Evolutionary conservation across 2,797 vertebrate genomes (phyloP), one percentile per base, ranked within the genome.

Genomic region (Uromys caudimaculatus): DNA sequence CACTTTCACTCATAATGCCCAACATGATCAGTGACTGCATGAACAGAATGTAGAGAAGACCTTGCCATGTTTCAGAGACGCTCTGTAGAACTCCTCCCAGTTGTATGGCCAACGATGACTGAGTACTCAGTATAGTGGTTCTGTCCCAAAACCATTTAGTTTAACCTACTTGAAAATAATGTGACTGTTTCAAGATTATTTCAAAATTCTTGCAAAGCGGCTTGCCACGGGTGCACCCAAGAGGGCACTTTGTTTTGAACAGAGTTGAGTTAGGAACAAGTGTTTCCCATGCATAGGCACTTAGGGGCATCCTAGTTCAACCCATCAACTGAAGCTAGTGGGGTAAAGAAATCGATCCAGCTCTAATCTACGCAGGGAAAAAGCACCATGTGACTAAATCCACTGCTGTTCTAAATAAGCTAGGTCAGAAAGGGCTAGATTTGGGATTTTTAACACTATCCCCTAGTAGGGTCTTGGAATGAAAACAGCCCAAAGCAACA

Each of bases 121-220:
- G 16, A 16, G 41, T 16, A 89, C 9, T 56, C 69, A 79, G 23
- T 78, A 81, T 9, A 85, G 27, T 79, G 44, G 29, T 75, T 90
- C 78, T 77, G 90, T 52, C 77, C 44, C 56, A 84, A 91, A 96
- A 86, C 8, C 38, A 86, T 64, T 60, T 67, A 32, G 3, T n/a
- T 89, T 91, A 88, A 89, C 19, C 75, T 58, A 89, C 90, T 87
- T 27, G 9, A 90, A 85, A 10, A 29, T 13, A 56, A 50, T 27
- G 38, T 67, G 64, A 41, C 81, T 84, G 13, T 88, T 94, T 73
- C 54, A 76, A 94, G 21, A 96, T 92, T 82, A 47, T 76, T 95
- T 91, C 95, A 17, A 94, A 94, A 91, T 91, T 90, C 44, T 47
- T 78, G 41, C 62, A 56, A 38, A 82, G 27, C 17, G 67, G 21